phyloP scores from a whole-genome alignment of 1,140 invertebrate species.

The Caenorhabditis latens region DNA sequence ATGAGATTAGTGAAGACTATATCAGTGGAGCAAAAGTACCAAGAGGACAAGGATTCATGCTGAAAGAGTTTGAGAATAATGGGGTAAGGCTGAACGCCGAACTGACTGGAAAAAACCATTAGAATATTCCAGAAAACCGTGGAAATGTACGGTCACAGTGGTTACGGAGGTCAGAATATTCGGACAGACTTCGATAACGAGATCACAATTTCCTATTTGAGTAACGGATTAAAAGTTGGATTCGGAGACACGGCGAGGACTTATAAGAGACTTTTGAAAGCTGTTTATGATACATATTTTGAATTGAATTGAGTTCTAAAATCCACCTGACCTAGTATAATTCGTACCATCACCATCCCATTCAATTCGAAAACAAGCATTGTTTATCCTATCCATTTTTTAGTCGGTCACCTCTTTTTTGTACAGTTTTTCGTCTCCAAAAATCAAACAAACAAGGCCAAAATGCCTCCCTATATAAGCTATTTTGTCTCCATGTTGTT shows the following conservation, averaged over 20 bases:
- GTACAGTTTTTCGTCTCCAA: slow-evolving; percentile 16
- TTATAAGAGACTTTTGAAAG: slow-evolving; percentile 57
- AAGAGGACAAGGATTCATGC: slow-evolving; percentile 58
- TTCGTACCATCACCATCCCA: background rate
- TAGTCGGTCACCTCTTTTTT: background rate
- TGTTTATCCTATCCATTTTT: slow-evolving; percentile 24
- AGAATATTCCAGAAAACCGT: slow-evolving; percentile 47
- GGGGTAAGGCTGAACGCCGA: background rate
- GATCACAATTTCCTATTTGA: slow-evolving; percentile 64
- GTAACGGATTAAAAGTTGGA: slow-evolving; percentile 68
- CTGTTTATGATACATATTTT: slow-evolving; percentile 62
- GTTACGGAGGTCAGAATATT: slow-evolving; percentile 67
- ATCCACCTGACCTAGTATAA: background rate
- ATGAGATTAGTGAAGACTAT: slow-evolving; percentile 17
- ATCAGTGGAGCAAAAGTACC: slow-evolving; percentile 57
- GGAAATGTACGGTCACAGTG: slow-evolving; percentile 63
- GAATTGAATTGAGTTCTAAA: background rate
- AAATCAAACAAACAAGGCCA: slow-evolving; percentile 4
- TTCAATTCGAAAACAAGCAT: background rate
- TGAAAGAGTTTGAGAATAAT: background rate
- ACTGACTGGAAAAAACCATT: background rate
- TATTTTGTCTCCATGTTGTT: too few relatives aligned
- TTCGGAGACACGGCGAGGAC: slow-evolving; percentile 65
- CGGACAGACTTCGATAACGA: slow-evolving; percentile 59
- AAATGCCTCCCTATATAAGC: slow-evolving; percentile 3